These are phyloP conservation scores for Sturnus vulgaris DNA, from an alignment of 2,113 vertebrate genomes.

Conservation along the genomic window DNA sequence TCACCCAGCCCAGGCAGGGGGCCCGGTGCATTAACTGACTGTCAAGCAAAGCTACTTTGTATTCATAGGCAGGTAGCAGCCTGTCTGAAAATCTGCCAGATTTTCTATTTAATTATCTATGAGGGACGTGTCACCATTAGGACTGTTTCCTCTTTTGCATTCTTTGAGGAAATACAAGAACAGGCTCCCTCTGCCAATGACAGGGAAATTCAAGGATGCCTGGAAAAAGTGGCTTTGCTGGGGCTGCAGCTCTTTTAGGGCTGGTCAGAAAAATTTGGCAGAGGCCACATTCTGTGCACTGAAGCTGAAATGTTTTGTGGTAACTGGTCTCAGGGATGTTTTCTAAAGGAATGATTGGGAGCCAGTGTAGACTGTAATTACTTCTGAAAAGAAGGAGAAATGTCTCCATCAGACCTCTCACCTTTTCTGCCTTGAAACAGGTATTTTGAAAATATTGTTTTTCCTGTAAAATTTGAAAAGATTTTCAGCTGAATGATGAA, in stretches of 20 bases:
- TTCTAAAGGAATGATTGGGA: not conserved
- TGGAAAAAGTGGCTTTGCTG: not conserved
- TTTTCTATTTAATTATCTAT: conserved; percentile 15
- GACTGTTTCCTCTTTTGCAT: not conserved
- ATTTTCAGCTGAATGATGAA: not conserved
- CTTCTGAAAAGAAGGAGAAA: not conserved
- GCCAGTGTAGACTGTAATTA: not conserved
- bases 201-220: not conserved
- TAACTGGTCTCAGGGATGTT: not conserved
- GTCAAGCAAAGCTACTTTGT: conserved; percentile 6
- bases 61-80: conserved; percentile 12
- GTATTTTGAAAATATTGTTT: not conserved
- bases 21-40: not conserved
- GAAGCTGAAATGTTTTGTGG: not conserved
- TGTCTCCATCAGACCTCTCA: not conserved
- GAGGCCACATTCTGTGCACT: not conserved
- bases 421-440: not conserved
- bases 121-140: not conserved
- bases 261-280: not conserved
- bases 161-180: not conserved
- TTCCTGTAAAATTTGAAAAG: not conserved
- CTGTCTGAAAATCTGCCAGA: conserved; percentile 20
- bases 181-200: not conserved
- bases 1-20: not conserved
- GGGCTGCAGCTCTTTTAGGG: not conserved